Evolutionary conservation across 2,797 vertebrate genomes (phyloP), one percentile per base, ranked within the genome.

Genomic region (Neosilurus hyrtlii): DNA sequence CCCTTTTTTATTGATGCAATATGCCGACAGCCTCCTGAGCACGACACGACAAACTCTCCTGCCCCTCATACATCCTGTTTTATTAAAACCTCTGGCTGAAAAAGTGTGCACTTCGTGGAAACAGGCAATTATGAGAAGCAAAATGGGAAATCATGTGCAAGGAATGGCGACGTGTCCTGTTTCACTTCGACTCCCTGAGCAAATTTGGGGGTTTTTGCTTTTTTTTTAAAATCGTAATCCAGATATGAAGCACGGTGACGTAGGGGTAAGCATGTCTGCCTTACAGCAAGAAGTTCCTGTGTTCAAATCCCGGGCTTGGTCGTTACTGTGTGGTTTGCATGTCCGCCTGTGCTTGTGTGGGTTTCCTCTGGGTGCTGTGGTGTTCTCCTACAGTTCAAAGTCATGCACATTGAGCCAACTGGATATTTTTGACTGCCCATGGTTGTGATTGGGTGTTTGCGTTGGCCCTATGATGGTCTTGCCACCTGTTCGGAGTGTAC

Each of bases 1-100:
- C 37, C 80, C 0, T 71, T 84, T 87, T 87, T 87, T 86, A 87
- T 89, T 86, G 78, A 82, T 83, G 77, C 78, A 87, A 89, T 75
- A 65, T 79, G 82, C 84, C 52, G 63, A 79, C 51, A 62, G 66
- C 66, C 80, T 86, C 88, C 37, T 43, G 86, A 88, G 89, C 51
- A 68, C 43, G 84, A 83, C 86, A 83, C 76, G 86, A 76, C 82
- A 20, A 24, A 26, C 76, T 79, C 79, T 85, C 80, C 43, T 79
- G 61, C 43, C 61, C 76, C 78, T 76, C 83, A 74, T 86, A 83
- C 76, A 83, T 87, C 89, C 88, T 83, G 88, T 82, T 80, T 75
- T 81, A 86, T 82, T 82, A 79, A 83, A 82, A 78, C 74, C 70
- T 30, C 78, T 43, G 67, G 65, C 77, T 82, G 80, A 57, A 57